A percentile compares a stretch with the other conserved stretches of the same genome.
Conservation (phyloP, 2,888 invertebrate genomes). For the Aspidiotus destructor region DNA sequence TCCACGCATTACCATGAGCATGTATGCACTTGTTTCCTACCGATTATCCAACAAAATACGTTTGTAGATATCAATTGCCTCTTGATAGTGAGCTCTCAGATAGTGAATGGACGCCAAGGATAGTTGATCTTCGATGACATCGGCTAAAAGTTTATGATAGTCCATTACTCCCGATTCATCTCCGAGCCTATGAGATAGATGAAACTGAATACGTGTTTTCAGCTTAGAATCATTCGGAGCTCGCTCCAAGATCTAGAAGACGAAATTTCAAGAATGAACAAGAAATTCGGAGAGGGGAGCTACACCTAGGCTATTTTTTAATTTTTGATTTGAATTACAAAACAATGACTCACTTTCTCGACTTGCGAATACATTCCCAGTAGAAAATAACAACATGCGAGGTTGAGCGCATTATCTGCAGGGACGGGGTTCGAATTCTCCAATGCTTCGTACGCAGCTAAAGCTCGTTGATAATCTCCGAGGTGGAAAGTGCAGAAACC, state of each 20-base stretch:
- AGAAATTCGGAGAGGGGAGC: background rate
- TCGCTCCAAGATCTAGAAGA: conserved; percentile 47
- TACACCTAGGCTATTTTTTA: background rate
- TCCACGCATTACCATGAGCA: background rate
- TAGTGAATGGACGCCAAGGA: conserved; percentile 94
- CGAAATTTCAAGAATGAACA: background rate
- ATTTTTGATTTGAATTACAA: background rate
- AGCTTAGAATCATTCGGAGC: conserved; percentile 52
- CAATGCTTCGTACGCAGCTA: conserved; percentile 58
- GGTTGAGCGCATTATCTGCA: conserved; percentile 59
- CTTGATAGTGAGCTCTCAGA: conserved; percentile 90
- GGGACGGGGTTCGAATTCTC: conserved; percentile 49
- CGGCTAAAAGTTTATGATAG: conserved; percentile 73
- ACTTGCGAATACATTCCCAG: conserved; percentile 72
- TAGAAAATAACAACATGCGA: conserved; percentile 92
- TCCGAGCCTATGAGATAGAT: conserved; percentile 82
- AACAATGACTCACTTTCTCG: conserved; percentile 46
- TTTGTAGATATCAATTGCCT: conserved; percentile 97
- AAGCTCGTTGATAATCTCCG: conserved; percentile 78
- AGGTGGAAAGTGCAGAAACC: conserved; percentile 94
- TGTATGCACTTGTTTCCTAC: conserved; percentile 46
- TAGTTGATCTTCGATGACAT: conserved; percentile 86
- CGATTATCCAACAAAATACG: conserved; percentile 81
- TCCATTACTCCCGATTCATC: conserved; percentile 78
- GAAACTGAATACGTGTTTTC: conserved; percentile 76